Conservation (phyloP, 2,888 invertebrate genomes). For the Psococerastis gibbosa region DNA sequence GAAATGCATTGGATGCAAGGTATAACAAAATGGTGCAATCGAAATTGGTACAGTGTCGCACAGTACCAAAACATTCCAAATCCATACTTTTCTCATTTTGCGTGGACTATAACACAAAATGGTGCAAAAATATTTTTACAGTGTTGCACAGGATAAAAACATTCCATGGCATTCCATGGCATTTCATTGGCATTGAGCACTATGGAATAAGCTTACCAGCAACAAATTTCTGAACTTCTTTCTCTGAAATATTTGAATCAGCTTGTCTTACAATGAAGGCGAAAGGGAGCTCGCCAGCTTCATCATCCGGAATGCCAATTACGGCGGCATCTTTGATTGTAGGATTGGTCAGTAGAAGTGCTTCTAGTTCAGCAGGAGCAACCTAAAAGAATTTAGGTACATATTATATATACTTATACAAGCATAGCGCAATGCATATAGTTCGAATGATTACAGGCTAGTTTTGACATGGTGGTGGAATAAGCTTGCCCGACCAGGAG, state of each 20-base stretch:
- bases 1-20: too few species aligned
- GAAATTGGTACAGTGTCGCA: too few species aligned
- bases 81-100: too few species aligned
- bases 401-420: constrained; percentile 9
- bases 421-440: constrained; percentile 1
- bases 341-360: constrained; percentile 47
- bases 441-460: neutral
- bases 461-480: too few species aligned
- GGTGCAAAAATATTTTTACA: too few species aligned
- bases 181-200: neutral
- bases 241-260: constrained; percentile 29
- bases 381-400: too few species aligned
- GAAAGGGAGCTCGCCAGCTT: constrained; percentile 52
- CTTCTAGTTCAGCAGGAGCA: constrained; percentile 76
- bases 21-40: too few species aligned
- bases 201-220: constrained; percentile 21
- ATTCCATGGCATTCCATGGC: constrained; percentile 23
- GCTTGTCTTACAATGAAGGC: constrained; percentile 53
- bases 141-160: too few species aligned
- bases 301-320: constrained; percentile 52
- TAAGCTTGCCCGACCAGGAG: too few species aligned
- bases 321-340: constrained; percentile 63
- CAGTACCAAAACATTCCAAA: too few species aligned
- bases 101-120: too few species aligned
- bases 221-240: constrained; percentile 34